A percentile compares a stretch with the other conserved stretches of the same genome.
Evolutionary conservation across 2,888 invertebrate species (phyloP).

Genomic region (Parnassius mnemosyne): DNA sequence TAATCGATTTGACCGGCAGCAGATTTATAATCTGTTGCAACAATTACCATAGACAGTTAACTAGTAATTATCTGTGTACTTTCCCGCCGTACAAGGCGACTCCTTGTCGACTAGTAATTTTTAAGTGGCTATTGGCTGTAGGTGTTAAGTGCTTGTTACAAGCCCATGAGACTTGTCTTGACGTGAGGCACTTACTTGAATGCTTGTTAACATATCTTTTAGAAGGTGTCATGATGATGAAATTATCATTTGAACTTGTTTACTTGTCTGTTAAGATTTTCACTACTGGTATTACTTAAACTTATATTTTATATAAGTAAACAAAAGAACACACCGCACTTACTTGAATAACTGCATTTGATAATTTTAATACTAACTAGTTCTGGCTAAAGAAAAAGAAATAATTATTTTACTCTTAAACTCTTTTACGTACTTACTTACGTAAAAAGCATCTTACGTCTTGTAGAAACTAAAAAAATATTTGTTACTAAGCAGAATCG

Average conservation of each 20-base stretch:
- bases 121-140: slow-evolving; percentile 7
- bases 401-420: too few relatives aligned
- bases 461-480: too few relatives aligned
- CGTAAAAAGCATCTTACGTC: too few relatives aligned
- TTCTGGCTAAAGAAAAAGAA: too few relatives aligned
- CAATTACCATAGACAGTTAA: background rate
- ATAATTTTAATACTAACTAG: too few relatives aligned
- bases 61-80: slow-evolving; percentile 1
- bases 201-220: slow-evolving; percentile 17
- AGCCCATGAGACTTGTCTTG: slow-evolving; percentile 8
- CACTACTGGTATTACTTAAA: too few relatives aligned
- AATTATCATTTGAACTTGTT: background rate
- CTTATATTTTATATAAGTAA: too few relatives aligned
- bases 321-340: too few relatives aligned
- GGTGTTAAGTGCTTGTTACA: slow-evolving; percentile 12
- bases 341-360: too few relatives aligned
- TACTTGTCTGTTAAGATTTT: too few relatives aligned
- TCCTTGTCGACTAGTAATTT: background rate
- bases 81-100: background rate
- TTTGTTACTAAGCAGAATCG: too few relatives aligned
- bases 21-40: background rate
- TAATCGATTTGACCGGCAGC: background rate
- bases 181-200: slow-evolving; percentile 9
- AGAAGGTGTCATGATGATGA: slow-evolving; percentile 9
- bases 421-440: too few relatives aligned